These are phyloP conservation scores for Venusia cambrica DNA, from an alignment of 2,888 invertebrate species.

Conservation along the genomic window DNA sequence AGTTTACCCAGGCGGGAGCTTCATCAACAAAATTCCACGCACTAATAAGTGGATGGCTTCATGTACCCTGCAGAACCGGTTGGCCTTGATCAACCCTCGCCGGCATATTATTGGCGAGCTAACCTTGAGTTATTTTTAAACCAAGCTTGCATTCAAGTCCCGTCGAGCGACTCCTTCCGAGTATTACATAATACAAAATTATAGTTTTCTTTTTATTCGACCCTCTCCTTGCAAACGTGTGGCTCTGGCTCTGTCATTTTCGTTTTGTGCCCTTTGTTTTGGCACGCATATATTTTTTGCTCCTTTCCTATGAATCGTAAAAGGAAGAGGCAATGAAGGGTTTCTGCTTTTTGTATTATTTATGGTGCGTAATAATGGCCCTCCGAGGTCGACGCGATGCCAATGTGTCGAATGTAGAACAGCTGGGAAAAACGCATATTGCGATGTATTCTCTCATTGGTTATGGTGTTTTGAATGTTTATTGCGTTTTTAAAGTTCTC, in stretches of 20 bases:
- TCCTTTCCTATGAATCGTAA: constrained; percentile 76
- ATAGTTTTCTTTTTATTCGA: constrained; percentile 65
- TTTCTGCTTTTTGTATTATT: constrained; percentile 76
- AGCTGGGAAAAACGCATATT: constrained; percentile 55
- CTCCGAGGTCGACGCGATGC: constrained; percentile 44
- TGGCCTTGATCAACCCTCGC: constrained; percentile 75
- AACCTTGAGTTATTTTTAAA: constrained; percentile 80
- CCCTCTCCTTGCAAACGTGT: constrained; percentile 64
- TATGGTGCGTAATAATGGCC: constrained; percentile 73
- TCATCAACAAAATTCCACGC: constrained; percentile 39
- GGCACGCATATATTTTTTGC: constrained; percentile 74
- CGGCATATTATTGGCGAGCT: constrained; percentile 54
- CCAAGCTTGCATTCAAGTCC: constrained; percentile 69
- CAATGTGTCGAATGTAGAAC: constrained; percentile 49
- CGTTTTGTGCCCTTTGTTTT: constrained; percentile 75
- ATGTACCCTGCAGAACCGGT: constrained; percentile 72
- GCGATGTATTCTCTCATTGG: constrained; percentile 34
- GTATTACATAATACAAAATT: constrained; percentile 79
- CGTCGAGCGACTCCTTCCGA: constrained; percentile 71
- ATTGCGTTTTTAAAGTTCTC: constrained; percentile 18
- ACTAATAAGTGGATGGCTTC: constrained; percentile 40
- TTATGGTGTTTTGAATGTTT: constrained; percentile 27
- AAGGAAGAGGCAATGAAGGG: constrained; percentile 80
- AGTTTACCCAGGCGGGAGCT: constrained; percentile 39
- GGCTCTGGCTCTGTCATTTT: constrained; percentile 78